phyloP scores from a whole-genome alignment of 2,888 invertebrate genomes.

The Cheilosia soror region DNA sequence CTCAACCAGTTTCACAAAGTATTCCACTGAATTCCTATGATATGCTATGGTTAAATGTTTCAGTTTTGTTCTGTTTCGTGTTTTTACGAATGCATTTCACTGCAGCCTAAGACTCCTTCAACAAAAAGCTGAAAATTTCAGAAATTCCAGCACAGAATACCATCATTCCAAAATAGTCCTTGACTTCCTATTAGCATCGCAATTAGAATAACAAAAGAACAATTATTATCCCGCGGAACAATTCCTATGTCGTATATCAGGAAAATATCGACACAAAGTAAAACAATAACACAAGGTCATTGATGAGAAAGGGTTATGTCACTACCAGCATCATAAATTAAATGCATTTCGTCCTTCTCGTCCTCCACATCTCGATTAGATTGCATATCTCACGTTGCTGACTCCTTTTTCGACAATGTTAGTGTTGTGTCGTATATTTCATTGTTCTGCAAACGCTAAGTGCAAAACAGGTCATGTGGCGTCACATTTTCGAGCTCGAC shows the following conservation, averaged over 20 bases:
- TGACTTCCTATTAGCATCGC: conserved; percentile 30
- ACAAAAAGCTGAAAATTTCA: too few relatives aligned
- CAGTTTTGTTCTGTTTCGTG: too few relatives aligned
- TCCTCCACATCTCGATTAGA: conserved; percentile 21
- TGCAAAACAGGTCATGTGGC: conserved; percentile 40
- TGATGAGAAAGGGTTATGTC: conserved; percentile 43
- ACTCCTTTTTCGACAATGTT: conserved; percentile 31
- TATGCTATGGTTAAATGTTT: too few relatives aligned
- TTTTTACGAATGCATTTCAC: too few relatives aligned
- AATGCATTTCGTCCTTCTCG: background rate
- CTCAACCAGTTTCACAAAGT: too few relatives aligned
- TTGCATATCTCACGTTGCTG: conserved; percentile 22
- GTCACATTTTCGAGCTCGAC: conserved; percentile 31
- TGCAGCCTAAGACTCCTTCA: too few relatives aligned
- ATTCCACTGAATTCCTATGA: too few relatives aligned
- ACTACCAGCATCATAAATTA: conserved; percentile 38
- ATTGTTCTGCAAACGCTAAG: background rate
- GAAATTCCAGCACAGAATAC: background rate
- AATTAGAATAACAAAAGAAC: conserved; percentile 20
- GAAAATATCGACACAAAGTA: background rate
- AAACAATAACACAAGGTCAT: conserved; percentile 23
- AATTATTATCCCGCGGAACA: conserved; percentile 23
- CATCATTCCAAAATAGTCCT: conserved; percentile 25
- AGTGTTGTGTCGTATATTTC: background rate
- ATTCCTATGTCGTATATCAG: conserved; percentile 9